Percentiles rank a stretch among this genome's conserved stretches.
These are phyloP conservation scores for Fopius arisanus DNA, from an alignment of 1,140 invertebrate species.

Conservation along the genomic window DNA sequence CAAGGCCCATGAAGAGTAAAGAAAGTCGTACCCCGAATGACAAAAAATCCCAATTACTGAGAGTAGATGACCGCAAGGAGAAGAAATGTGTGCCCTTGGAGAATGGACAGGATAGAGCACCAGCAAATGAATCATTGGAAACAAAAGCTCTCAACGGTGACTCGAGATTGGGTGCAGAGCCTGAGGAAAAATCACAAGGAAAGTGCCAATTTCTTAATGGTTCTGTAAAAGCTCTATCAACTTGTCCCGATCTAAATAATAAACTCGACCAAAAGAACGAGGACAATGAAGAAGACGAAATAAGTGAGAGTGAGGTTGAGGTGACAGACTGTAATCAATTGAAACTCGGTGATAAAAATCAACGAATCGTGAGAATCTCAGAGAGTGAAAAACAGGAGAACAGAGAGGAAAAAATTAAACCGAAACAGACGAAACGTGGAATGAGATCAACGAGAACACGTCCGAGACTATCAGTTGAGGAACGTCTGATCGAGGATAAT, in stretches of 20 bases:
- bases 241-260: background rate
- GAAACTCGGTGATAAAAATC: conserved; percentile 8
- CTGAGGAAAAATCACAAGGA: conserved; percentile 1
- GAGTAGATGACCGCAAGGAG: background rate
- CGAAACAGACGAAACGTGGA: conserved; percentile 42
- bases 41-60: conserved; percentile 24
- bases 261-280: background rate
- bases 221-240: background rate
- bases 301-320: background rate
- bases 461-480: conserved; percentile 67
- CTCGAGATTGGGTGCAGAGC: background rate
- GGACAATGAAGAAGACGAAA: conserved; percentile 1
- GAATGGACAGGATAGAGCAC: background rate
- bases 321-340: conserved; percentile 22
- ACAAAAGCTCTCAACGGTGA: background rate
- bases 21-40: conserved; percentile 14
- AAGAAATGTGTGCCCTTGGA: conserved; percentile 3
- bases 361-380: background rate
- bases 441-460: conserved; percentile 51
- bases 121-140: background rate
- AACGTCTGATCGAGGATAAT: conserved; percentile 69
- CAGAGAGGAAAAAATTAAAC: conserved; percentile 32
- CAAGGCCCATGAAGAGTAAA: conserved; percentile 16
- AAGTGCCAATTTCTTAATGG: conserved; percentile 18
- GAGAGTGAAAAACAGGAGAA: conserved; percentile 29